These are phyloP conservation scores for Pelecanus crispus DNA, from an alignment of 2,113 vertebrate species.

Conservation along the genomic window DNA sequence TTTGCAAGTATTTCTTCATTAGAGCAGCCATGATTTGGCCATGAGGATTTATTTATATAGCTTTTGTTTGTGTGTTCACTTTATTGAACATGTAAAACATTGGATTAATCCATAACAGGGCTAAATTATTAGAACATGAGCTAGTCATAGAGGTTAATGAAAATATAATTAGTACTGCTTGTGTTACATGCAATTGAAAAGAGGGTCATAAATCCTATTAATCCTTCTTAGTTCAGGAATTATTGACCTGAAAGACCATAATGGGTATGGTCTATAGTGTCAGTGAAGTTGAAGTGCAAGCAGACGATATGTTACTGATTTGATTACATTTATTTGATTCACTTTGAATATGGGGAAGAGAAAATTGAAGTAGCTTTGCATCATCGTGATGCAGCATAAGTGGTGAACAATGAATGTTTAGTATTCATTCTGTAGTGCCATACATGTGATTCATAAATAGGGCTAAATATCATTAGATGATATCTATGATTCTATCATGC, in stretches of 20 bases:
- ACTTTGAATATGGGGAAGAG: not conserved
- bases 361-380: not conserved
- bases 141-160: conserved; percentile 71
- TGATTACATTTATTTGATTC: not conserved
- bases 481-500: no score
- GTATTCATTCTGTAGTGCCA: not conserved
- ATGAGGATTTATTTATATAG: conserved; percentile 36
- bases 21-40: not conserved
- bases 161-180: conserved; percentile 73
- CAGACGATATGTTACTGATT: not conserved
- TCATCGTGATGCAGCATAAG: not conserved
- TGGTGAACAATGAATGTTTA: not conserved
- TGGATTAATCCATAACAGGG: conserved; percentile 55
- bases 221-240: conserved; percentile 65
- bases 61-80: conserved; percentile 57
- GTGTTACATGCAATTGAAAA: conserved; percentile 67
- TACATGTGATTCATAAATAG: not conserved
- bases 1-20: not conserved
- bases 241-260: conserved; percentile 71
- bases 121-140: conserved; percentile 71
- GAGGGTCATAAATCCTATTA: conserved; percentile 69
- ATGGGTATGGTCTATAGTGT: conserved; percentile 38
- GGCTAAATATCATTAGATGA: no score
- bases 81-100: conserved; percentile 67
- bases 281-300: conserved; percentile 16